phyloP scores from a whole-genome alignment of 2,113 vertebrate species.

The Hemiprocne comata region DNA sequence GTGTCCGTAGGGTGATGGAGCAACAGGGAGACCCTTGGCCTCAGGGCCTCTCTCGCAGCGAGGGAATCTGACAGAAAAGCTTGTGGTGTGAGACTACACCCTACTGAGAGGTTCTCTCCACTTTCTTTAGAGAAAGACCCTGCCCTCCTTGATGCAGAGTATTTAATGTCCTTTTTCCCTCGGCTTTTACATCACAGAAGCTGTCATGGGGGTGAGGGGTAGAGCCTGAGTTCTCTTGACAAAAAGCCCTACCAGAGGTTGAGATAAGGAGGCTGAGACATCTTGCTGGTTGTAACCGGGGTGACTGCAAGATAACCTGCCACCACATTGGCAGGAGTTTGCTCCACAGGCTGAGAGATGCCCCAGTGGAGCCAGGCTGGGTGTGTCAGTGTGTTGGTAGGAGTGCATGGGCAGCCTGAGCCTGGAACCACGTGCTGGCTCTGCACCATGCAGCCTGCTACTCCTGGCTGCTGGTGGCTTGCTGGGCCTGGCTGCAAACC shows the following conservation, averaged over 20 bases:
- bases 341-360: background rate
- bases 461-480: background rate
- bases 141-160: background rate
- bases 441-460: background rate
- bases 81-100: background rate
- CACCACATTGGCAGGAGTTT: background rate
- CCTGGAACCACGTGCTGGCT: background rate
- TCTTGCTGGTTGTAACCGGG: background rate
- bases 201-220: background rate
- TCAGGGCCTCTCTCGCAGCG: background rate
- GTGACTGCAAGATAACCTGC: background rate
- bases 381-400: background rate
- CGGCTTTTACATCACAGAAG: background rate
- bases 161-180: background rate
- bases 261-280: background rate
- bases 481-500: background rate
- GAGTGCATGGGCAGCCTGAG: background rate
- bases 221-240: background rate
- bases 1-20: rapidly evolving
- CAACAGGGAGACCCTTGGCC: background rate
- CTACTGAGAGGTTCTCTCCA: background rate
- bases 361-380: background rate
- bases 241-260: background rate
- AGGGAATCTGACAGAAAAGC: background rate
- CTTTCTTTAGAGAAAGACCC: background rate